Evolutionary conservation across 2,797 vertebrate genomes (phyloP).

Genomic region (Meriones psammophilus): DNA sequence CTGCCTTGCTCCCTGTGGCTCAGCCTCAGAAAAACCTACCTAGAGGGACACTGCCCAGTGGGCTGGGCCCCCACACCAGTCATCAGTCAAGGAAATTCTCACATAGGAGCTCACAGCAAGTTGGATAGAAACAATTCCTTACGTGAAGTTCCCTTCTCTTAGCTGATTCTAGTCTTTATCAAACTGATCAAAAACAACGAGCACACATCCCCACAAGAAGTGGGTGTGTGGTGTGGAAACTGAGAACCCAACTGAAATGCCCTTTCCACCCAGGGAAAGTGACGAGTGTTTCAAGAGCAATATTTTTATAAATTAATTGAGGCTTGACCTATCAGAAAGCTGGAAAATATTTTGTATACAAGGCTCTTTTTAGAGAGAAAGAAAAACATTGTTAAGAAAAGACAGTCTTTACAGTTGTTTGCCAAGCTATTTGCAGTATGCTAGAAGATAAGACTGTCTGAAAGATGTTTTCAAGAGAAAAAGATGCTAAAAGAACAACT

Average conservation of each 20-base stretch:
- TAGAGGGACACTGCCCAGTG: not conserved
- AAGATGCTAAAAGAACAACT: not conserved
- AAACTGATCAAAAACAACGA: not conserved
- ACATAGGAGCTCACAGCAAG: not conserved
- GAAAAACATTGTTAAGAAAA: not conserved
- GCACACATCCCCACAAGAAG: not conserved
- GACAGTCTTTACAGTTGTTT: not conserved
- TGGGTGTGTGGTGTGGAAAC: not conserved
- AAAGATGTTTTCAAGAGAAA: conserved; percentile 43
- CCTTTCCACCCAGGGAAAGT: not conserved
- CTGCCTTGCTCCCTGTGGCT: not conserved
- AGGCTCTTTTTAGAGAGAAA: conserved; percentile 1
- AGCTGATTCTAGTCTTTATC: not conserved
- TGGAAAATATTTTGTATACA: not conserved
- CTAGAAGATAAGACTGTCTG: not conserved
- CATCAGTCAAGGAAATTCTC: not conserved
- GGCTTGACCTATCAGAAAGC: not conserved
- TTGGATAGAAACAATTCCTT: not conserved
- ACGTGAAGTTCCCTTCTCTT: not conserved
- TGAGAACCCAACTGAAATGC: not conserved
- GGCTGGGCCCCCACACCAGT: not conserved
- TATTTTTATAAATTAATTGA: not conserved
- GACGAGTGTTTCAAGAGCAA: not conserved
- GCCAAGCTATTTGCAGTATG: not conserved
- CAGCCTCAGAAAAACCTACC: not conserved